A percentile compares a stretch with the other conserved stretches of the same genome.
Evolutionary conservation across 2,888 invertebrate species (phyloP).

Genomic region (Drosophila prolongata): DNA sequence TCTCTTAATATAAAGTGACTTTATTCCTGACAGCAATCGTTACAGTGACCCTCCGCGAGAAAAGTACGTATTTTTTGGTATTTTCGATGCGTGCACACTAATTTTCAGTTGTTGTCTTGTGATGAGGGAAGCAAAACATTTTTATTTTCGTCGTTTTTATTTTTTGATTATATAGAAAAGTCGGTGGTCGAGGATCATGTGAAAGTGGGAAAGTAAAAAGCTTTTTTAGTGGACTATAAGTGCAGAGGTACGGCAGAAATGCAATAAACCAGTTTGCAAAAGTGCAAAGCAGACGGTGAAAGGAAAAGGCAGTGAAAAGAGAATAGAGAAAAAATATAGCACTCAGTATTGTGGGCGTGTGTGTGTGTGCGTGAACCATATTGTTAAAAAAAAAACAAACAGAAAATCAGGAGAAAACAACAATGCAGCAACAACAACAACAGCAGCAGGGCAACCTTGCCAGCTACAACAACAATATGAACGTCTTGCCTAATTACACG

Average conservation of each 20-base stretch:
- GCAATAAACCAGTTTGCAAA: background rate
- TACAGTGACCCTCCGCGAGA: too few relatives aligned
- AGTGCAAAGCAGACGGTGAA: slow-evolving; percentile 41
- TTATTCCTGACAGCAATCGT: too few relatives aligned
- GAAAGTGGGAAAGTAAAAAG: slow-evolving; percentile 36
- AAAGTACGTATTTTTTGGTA: too few relatives aligned
- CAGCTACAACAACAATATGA: slow-evolving; percentile 67
- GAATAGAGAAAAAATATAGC: slow-evolving; percentile 70
- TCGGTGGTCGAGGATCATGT: slow-evolving; percentile 51
- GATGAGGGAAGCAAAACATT: slow-evolving; percentile 49
- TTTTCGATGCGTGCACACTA: background rate
- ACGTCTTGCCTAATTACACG: slow-evolving; percentile 77
- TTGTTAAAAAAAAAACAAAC: slow-evolving; percentile 38
- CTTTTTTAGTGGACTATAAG: slow-evolving; percentile 58
- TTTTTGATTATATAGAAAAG: slow-evolving; percentile 64
- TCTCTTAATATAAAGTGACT: too few relatives aligned
- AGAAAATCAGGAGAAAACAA: slow-evolving; percentile 19
- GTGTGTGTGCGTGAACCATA: slow-evolving; percentile 27
- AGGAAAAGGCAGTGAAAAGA: slow-evolving; percentile 60
- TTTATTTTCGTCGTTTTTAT: slow-evolving; percentile 70
- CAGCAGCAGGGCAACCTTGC: slow-evolving; percentile 56
- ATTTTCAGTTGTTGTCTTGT: slow-evolving; percentile 8
- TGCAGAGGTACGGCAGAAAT: slow-evolving; percentile 26
- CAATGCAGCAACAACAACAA: slow-evolving; percentile 56
- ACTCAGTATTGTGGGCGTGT: slow-evolving; percentile 20